These are phyloP conservation scores for Athetis lepigone DNA, from an alignment of 2,888 invertebrate species.

Conservation along the genomic window DNA sequence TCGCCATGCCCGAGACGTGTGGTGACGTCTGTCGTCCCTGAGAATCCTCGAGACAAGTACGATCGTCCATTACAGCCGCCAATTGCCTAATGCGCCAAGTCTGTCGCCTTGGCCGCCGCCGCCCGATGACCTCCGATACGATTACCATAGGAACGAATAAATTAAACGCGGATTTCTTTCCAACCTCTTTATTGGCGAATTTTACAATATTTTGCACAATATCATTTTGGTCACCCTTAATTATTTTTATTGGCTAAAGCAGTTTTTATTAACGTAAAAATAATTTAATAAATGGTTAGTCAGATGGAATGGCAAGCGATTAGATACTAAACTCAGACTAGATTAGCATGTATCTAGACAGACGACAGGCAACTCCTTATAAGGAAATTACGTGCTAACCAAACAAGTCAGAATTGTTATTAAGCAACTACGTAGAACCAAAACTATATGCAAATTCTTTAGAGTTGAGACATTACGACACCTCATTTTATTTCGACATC, in stretches of 20 bases:
- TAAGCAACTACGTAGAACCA: conserved; percentile 7
- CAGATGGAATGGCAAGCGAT: conserved; percentile 20
- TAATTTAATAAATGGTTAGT: background rate
- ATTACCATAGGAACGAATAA: conserved; percentile 57
- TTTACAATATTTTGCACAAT: conserved; percentile 39
- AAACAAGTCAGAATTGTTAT: conserved; percentile 10
- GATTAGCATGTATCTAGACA: conserved; percentile 8
- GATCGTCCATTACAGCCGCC: conserved; percentile 21
- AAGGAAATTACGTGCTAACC: conserved; percentile 7
- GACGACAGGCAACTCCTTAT: conserved; percentile 2
- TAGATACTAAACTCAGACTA: background rate
- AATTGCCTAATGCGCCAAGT: conserved; percentile 36
- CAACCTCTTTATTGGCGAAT: conserved; percentile 55
- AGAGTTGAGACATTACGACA: conserved; percentile 10
- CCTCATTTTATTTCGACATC: conserved; percentile 10
- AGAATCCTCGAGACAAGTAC: background rate
- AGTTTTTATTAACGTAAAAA: background rate
- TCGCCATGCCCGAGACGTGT: background rate
- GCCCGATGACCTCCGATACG: conserved; percentile 47
- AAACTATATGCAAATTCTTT: conserved; percentile 12
- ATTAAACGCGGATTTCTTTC: conserved; percentile 52
- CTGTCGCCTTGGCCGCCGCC: conserved; percentile 31
- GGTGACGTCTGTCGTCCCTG: background rate
- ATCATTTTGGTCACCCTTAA: conserved; percentile 2
- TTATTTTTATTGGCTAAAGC: background rate